A percentile compares a stretch with the other conserved stretches of the same genome.
Evolutionary conservation across 35 echinoderm and acorn worm genomes (phyloP).

Genomic region (Anneissia japonica): DNA sequence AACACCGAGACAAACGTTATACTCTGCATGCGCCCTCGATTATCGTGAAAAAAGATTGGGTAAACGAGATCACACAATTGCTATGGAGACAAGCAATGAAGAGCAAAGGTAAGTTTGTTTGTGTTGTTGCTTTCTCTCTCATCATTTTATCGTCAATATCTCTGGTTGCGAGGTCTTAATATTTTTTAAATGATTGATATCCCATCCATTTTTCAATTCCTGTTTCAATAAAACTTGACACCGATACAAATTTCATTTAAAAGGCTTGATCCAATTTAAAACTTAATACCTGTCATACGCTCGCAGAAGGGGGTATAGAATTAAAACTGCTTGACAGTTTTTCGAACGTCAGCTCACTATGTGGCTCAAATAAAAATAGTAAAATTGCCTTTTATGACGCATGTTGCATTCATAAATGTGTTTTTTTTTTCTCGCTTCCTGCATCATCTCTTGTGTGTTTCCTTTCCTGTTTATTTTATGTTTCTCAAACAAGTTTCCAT

Average conservation of each 20-base stretch:
- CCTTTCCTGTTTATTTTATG: background rate
- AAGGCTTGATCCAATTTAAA: background rate
- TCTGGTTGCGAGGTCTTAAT: background rate
- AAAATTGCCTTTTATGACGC: background rate
- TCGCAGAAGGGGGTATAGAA: background rate
- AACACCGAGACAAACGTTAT: slow-evolving; percentile 55
- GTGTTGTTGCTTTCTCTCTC: too few relatives aligned
- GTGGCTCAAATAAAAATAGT: background rate
- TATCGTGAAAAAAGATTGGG: slow-evolving; percentile 59
- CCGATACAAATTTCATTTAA: background rate
- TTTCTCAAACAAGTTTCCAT: background rate
- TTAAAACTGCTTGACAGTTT: background rate
- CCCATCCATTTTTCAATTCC: background rate
- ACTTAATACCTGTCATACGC: background rate
- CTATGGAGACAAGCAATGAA: slow-evolving; percentile 67
- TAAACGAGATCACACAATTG: slow-evolving; percentile 47
- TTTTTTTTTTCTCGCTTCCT: background rate
- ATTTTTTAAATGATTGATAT: background rate
- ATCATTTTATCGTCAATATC: too few relatives aligned
- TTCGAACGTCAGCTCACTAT: background rate
- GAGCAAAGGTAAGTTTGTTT: slow-evolving; percentile 67
- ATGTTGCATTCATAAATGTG: background rate
- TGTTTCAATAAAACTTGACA: background rate
- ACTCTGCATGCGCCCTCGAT: slow-evolving; percentile 50
- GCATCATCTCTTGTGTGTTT: background rate